These are phyloP conservation scores for Zosterops japonicus DNA, from an alignment of 2,113 vertebrate genomes.

Conservation along the genomic window DNA sequence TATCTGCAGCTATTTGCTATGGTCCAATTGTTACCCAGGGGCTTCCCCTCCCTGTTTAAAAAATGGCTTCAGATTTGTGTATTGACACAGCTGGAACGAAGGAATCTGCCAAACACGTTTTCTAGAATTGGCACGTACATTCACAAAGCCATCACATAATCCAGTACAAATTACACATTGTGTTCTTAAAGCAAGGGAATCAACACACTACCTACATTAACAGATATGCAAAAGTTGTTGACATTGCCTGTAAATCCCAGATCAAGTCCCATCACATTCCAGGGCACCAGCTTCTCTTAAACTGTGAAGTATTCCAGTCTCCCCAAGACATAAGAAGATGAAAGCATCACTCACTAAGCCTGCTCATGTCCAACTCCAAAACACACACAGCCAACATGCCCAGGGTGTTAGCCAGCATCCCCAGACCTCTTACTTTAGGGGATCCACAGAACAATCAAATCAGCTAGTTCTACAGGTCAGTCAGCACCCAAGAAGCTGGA, in stretches of 20 bases:
- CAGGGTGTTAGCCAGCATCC: not conserved
- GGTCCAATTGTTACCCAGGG: not conserved
- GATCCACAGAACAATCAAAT: not conserved
- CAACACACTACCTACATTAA: not conserved
- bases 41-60: slow-evolving; percentile 31
- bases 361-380: not conserved
- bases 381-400: not conserved
- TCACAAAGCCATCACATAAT: not conserved
- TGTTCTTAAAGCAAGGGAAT: not conserved
- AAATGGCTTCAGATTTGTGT: not conserved
- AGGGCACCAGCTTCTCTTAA: not conserved
- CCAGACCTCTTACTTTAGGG: not conserved
- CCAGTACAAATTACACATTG: slow-evolving; percentile 5
- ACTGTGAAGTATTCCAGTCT: not conserved
- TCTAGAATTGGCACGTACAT: slow-evolving; percentile 1
- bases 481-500: not conserved
- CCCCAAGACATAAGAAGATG: not conserved
- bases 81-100: slow-evolving; percentile 60
- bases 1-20: slow-evolving; percentile 36
- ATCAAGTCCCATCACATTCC: not conserved
- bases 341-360: not conserved
- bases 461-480: not conserved
- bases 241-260: not conserved
- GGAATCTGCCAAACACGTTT: slow-evolving; percentile 43
- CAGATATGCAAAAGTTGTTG: not conserved